Base-by-base conservation (phyloP, 2,797 vertebrate species). In the Argentina silus region DNA sequence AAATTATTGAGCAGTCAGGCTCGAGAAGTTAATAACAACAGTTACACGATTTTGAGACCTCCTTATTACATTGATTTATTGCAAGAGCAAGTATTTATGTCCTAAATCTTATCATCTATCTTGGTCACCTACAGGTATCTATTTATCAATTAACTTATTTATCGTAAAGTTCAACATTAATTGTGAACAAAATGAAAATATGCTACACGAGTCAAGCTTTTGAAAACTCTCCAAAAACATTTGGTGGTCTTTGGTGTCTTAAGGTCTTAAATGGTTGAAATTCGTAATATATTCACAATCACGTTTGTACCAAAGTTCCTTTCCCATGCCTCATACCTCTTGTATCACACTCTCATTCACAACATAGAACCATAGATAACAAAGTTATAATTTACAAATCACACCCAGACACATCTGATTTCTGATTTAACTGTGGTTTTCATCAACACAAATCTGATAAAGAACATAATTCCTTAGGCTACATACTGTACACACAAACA, bases 31-130 rank as follows among this genome's bases (percentile, higher is more conserved):
- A 36, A 36, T 36, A 36, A 44, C 44, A 64, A 45, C 42, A 0
- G 6, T 43, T 62, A 57, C 19, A 60, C 44, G 42, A 19, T 43
- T n/a, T 50, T 51, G 50, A 36, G 50, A 14, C 53, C 48, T 66
- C 68, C 70, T 69, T 76, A 69, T 50, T 77, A 51, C 69, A 77
- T 11, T 65, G 9, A 75, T 66, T 74, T 23, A 73, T 72, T 69
- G 73, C n/a, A 61, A 72, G 65, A 21, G 50, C 67, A 77, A 85
- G 78, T 51, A 67, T 62, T 47, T 63, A 81, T 21, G 69, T n/a
- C 27, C 62, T 83, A 77, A 74, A 71, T 72, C 53, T 59, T 59
- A 66, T 68, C 55, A 62, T 23, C 55, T 76, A 70, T 75, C 56
- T 56, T 63, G 75, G 19, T 70, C 75, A 60, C 14, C 74, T 66